Percentiles rank a stretch among this genome's conserved stretches.
Conservation (phyloP, 2,797 vertebrate genomes). For the Sebastes alutus region DNA sequence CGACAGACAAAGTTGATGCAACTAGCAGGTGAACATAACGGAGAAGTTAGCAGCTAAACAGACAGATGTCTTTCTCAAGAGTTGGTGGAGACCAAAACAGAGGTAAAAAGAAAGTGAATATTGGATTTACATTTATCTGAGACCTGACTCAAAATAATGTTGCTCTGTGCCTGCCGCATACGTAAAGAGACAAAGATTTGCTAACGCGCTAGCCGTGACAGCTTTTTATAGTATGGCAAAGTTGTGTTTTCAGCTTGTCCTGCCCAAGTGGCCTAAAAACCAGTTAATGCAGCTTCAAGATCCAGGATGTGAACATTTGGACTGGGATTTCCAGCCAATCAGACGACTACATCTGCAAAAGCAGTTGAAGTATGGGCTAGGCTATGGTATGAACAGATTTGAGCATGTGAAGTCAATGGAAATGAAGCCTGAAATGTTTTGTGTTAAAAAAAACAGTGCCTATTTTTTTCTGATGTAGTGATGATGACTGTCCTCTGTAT, state of each 20-base stretch:
- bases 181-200: neutral
- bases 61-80: neutral
- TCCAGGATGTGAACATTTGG: neutral
- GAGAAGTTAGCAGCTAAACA: neutral
- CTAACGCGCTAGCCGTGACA: neutral
- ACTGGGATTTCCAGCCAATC: neutral
- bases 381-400: neutral
- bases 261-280: neutral
- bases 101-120: neutral
- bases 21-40: neutral
- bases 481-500: constrained; percentile 34
- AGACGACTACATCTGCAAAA: neutral
- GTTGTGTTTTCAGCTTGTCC: neutral
- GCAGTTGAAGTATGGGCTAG: neutral
- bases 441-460: constrained; percentile 64
- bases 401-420: constrained; percentile 30
- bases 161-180: neutral
- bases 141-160: neutral
- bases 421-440: constrained; percentile 36
- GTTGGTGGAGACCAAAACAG: neutral
- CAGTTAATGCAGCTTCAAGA: neutral
- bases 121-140: neutral
- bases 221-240: neutral
- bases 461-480: constrained; percentile 42
- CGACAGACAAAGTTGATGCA: neutral